These are phyloP conservation scores for Drosophila novamexicana DNA, from an alignment of 1,140 invertebrate species.

Conservation along the genomic window DNA sequence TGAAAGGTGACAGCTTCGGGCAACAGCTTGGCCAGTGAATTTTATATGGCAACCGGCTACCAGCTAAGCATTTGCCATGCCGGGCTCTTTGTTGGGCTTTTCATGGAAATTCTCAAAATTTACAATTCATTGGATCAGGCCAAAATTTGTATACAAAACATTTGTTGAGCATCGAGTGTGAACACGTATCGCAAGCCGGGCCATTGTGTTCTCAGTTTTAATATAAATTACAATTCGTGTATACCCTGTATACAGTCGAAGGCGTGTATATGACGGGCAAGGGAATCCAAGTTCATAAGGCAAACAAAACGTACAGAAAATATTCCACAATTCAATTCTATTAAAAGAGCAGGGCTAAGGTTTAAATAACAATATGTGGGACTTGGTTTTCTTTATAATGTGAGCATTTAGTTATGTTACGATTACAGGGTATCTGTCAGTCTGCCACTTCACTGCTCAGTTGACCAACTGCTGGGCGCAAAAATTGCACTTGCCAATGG, in stretches of 20 bases:
- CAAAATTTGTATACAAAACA: background rate
- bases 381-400: no score
- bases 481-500: slow-evolving; percentile 8
- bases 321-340: no score
- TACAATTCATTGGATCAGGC: slow-evolving; percentile 1
- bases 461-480: background rate
- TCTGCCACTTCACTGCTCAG: background rate
- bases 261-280: background rate
- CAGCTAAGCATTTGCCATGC: no score
- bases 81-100: background rate
- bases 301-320: no score
- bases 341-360: no score
- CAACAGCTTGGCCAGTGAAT: no score
- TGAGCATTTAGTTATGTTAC: no score
- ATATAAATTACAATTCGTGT: slow-evolving; percentile 1
- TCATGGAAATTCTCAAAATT: background rate
- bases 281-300: background rate
- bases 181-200: background rate
- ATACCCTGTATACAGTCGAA: background rate
- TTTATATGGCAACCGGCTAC: no score
- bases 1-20: no score
- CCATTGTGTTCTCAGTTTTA: background rate
- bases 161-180: background rate
- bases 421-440: background rate
- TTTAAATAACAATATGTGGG: no score